Conservation (phyloP, 1,140 invertebrate genomes). For the Pseudomyrmex gracilis region DNA sequence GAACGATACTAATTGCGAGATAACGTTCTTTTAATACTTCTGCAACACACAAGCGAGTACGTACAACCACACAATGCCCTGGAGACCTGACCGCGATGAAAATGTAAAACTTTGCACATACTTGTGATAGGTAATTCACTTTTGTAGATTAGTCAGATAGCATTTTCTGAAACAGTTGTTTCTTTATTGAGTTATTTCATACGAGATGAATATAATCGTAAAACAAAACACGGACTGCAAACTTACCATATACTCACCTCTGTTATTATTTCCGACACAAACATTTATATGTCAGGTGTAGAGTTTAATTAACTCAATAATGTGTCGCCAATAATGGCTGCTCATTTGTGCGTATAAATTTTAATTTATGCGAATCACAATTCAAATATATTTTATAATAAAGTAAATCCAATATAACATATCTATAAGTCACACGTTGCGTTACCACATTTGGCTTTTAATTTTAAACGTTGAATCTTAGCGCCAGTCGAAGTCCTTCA, state of each 20-base stretch:
- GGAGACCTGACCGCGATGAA: constrained; percentile 35
- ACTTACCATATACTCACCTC: neutral
- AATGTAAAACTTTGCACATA: constrained; percentile 17
- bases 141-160: constrained; percentile 40
- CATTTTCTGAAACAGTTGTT: constrained; percentile 34
- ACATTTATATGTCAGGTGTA: no score
- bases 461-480: neutral
- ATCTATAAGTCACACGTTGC: no score
- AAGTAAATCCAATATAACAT: no score
- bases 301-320: constrained; percentile 23
- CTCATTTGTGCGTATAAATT: constrained; percentile 8
- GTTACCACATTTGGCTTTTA: no score
- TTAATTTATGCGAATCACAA: no score
- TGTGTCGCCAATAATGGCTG: neutral
- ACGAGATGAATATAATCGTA: neutral
- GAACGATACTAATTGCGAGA: constrained; percentile 75
- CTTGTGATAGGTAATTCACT: neutral
- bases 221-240: neutral
- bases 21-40: constrained; percentile 75
- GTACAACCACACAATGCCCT: constrained; percentile 17
- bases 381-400: no score
- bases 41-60: constrained; percentile 32
- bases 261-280: no score
- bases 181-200: constrained; percentile 31
- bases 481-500: constrained; percentile 3